Conservation (phyloP, 2,113 vertebrate genomes). For the Phyllostomus discolor region DNA sequence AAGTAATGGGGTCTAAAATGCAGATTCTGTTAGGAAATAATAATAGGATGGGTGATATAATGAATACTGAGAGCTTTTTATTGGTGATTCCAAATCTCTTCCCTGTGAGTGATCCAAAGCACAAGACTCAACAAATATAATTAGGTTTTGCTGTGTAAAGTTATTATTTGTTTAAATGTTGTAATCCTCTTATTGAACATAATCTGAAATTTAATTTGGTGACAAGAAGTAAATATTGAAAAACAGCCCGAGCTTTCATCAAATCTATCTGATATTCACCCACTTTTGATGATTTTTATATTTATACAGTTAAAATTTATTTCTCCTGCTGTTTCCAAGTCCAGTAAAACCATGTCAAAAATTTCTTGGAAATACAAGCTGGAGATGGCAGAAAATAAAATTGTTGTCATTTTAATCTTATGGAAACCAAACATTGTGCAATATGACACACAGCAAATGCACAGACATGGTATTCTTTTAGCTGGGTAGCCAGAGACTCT, state of each 20-base stretch:
- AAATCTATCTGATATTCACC: constrained; percentile 27
- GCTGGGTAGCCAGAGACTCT: neutral
- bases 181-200: constrained; percentile 73
- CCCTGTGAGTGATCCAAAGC: constrained; percentile 67
- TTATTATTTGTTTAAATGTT: constrained; percentile 78
- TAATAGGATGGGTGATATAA: neutral
- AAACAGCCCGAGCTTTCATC: constrained; percentile 57
- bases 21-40: constrained; percentile 40
- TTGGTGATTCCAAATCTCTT: constrained; percentile 56
- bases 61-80: constrained; percentile 63
- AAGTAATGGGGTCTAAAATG: constrained; percentile 29
- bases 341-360: constrained; percentile 29
- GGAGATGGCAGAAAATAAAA: neutral
- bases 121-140: constrained; percentile 77
- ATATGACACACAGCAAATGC: neutral
- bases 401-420: neutral
- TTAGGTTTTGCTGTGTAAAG: constrained; percentile 71
- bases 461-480: neutral
- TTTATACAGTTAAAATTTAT: constrained; percentile 67
- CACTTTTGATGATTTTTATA: constrained; percentile 52
- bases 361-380: neutral
- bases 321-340: constrained; percentile 58
- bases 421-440: neutral
- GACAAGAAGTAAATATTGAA: constrained; percentile 74
- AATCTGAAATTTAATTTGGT: constrained; percentile 75